These are phyloP conservation scores for Cichlasoma orientale DNA, from an alignment of 2,797 vertebrate genomes.

Conservation along the genomic window DNA sequence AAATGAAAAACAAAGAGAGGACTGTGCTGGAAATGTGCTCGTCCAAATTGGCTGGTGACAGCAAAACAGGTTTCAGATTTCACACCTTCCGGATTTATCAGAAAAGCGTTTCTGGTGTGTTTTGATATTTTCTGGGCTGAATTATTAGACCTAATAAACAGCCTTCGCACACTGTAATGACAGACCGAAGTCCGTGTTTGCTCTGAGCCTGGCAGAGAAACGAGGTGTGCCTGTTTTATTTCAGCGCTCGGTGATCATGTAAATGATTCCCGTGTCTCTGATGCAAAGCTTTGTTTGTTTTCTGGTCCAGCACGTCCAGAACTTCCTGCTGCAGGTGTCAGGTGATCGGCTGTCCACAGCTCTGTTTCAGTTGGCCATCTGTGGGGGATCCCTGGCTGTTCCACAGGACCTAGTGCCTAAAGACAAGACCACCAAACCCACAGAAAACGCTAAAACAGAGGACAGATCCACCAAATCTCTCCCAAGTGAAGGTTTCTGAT, in stretches of 20 bases:
- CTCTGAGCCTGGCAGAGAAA: background rate
- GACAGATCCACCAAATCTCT: conserved; percentile 39
- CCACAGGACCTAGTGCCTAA: conserved; percentile 78
- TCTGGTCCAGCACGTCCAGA: conserved; percentile 69
- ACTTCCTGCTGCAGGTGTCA: conserved; percentile 74
- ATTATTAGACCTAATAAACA: background rate
- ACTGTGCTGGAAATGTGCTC: background rate
- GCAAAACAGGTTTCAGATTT: background rate
- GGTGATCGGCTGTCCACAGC: conserved; percentile 69
- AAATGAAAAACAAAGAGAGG: background rate
- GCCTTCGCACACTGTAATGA: background rate
- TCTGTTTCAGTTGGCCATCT: conserved; percentile 84
- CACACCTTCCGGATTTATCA: background rate
- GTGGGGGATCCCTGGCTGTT: conserved; percentile 79
- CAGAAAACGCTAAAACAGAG: conserved; percentile 29
- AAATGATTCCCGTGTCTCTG: background rate
- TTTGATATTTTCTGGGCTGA: background rate
- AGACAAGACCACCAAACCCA: conserved; percentile 64
- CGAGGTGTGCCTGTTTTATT: background rate
- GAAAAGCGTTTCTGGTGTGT: background rate
- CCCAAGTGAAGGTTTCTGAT: conserved; percentile 77
- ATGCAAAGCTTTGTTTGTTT: conserved; percentile 5
- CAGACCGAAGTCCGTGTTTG: background rate
- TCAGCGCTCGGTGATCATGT: background rate
- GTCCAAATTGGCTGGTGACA: background rate